Evolutionary conservation across 2,888 invertebrate species (phyloP), one percentile per base, ranked within the genome.

Genomic region (Psylliodes chrysocephalus): DNA sequence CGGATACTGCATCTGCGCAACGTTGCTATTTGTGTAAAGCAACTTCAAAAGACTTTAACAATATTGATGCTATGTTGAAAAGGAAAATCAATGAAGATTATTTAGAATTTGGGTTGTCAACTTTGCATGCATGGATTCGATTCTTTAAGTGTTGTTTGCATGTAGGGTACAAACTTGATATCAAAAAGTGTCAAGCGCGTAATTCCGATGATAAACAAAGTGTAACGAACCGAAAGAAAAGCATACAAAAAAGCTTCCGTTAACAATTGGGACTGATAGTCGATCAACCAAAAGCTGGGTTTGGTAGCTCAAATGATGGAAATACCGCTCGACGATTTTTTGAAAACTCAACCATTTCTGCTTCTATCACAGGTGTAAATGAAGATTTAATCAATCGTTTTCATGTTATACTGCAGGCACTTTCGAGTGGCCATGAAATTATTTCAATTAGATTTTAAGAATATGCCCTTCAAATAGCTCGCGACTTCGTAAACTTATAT

Each of bases 261-360:
- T n/a, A n/a, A n/a, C n/a, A n/a, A n/a, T n/a, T 38, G 15, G 38
- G 38, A 14, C 14, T 38, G 12, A 40, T 68, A 1, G 63, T 71
- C 7, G 74, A 73, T 47, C 38, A 42, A 14, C 70, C 72, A 18
- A 74, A 72, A 61, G 55, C 38, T 10, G 69, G 69, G 1, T 67
- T 60, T 42, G 70, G 71, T 5, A 71, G 38, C 19, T 57, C 62
- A 10, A 73, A 74, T 56, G 69, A 71, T 18, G 67, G 72, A 4
- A 72, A 73, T 30, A 70, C 70, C 6, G 63, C 38, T 14, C 12
- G 38, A 14, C 38, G 38, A 3, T 38, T 38, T 14, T 38, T 38
- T 7, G 14, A 38, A 51, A 7, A 38, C 15, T 15, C 1, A 5
- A 10, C 12, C 2, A 38, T 5, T 5, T 38, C 15, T 10, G 49